phyloP scores from a whole-genome alignment of 92 coral and sea anemone species.

The Siderastrea radians region DNA sequence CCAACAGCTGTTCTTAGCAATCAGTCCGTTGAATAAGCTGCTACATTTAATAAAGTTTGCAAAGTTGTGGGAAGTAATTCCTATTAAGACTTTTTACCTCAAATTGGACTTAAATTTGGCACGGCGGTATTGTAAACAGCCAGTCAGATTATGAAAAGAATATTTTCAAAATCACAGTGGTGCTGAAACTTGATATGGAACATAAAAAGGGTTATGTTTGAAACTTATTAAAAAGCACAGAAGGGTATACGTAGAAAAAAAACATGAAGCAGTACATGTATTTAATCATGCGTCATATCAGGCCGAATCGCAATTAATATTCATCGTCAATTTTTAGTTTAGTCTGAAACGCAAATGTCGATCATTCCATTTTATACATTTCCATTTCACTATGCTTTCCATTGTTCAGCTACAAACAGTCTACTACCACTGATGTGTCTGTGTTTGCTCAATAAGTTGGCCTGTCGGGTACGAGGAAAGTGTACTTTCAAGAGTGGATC shows the following conservation, averaged over 20 bases:
- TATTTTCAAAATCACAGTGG: not conserved
- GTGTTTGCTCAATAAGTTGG: not conserved
- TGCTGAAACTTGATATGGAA: not conserved
- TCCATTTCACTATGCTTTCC: not conserved
- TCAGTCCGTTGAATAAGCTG: not conserved
- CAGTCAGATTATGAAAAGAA: not conserved
- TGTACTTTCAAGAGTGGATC: too few relatives aligned
- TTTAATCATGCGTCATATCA: not conserved
- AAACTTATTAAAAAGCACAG: not conserved
- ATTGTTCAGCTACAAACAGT: not conserved
- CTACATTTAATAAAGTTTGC: slow-evolving; percentile 9
- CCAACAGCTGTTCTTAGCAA: not conserved
- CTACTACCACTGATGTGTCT: not conserved
- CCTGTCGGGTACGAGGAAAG: not conserved
- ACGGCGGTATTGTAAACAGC: not conserved
- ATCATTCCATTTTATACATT: slow-evolving; percentile 5
- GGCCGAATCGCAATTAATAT: not conserved
- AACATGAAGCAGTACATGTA: not conserved
- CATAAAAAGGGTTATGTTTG: not conserved
- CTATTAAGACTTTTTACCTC: not conserved
- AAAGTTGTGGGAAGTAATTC: not conserved
- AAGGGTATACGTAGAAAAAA: not conserved
- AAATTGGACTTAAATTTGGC: too few relatives aligned
- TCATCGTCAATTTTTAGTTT: slow-evolving; percentile 2
- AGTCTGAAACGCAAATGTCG: not conserved